Conservation (phyloP, 2,888 invertebrate genomes). For the Cylloceria caligata region DNA sequence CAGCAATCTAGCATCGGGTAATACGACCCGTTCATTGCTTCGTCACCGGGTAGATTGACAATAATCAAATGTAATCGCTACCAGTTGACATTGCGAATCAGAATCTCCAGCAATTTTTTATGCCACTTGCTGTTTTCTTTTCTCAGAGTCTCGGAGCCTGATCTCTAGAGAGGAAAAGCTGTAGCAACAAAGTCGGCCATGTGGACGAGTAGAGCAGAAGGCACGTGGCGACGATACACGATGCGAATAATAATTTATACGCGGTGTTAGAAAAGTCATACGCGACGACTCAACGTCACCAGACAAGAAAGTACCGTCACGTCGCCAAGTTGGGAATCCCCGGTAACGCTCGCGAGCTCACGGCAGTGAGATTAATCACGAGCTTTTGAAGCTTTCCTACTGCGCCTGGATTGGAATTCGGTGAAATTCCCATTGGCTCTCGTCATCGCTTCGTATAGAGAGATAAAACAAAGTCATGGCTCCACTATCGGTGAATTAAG, state of each 20-base stretch:
- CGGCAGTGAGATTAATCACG: conserved; percentile 17
- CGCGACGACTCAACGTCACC: not conserved
- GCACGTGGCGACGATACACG: conserved; percentile 7
- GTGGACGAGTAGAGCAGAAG: not conserved
- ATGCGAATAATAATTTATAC: conserved; percentile 8
- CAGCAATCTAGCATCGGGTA: not conserved
- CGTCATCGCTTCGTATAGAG: conserved; percentile 54
- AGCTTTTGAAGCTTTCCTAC: conserved; percentile 25
- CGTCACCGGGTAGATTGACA: not conserved
- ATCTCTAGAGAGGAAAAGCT: not conserved
- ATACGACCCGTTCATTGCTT: not conserved
- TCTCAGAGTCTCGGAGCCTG: no score
- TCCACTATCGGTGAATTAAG: not conserved
- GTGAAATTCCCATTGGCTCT: conserved; percentile 30
- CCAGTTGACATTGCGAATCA: not conserved
- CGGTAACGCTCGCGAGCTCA: conserved; percentile 12
- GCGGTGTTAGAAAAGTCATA: not conserved
- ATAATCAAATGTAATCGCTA: not conserved
- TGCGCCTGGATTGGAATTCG: conserved; percentile 1
- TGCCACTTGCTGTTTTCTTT: not conserved
- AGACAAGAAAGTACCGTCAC: conserved; percentile 38
- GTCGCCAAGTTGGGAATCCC: conserved; percentile 38
- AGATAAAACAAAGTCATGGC: not conserved
- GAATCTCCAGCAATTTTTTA: not conserved
- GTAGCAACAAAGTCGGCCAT: not conserved